Conservation (phyloP, 1,140 invertebrate genomes). For the Diorhabda sublineata region DNA sequence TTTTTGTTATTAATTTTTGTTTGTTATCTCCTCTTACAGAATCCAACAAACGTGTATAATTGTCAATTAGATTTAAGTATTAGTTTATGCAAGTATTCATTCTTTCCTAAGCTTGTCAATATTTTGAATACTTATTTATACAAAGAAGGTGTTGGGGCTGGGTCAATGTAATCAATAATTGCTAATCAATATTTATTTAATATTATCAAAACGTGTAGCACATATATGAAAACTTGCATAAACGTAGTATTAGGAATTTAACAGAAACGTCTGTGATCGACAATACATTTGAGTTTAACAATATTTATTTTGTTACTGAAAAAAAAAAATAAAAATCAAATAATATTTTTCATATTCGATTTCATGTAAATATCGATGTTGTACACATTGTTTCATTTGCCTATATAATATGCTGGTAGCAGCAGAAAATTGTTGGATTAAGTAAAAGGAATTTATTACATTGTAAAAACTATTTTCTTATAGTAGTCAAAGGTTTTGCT, state of each 20-base stretch:
- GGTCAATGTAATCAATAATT: too few species aligned
- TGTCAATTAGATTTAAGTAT: neutral
- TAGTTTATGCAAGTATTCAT: neutral
- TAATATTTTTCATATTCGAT: neutral
- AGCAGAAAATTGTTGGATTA: constrained; percentile 8
- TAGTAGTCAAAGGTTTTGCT: neutral
- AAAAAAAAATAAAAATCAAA: neutral
- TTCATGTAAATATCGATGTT: constrained; percentile 1
- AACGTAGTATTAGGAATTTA: neutral
- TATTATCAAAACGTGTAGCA: neutral
- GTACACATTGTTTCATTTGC: neutral
- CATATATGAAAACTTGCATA: neutral
- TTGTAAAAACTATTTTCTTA: neutral
- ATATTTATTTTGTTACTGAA: neutral
- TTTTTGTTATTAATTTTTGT: neutral
- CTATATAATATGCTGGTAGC: too few species aligned
- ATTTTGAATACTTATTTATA: too few species aligned
- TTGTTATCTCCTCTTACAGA: neutral
- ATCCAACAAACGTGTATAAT: constrained; percentile 1
- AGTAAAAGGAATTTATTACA: constrained; percentile 1
- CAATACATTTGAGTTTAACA: neutral
- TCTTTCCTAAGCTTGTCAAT: too few species aligned
- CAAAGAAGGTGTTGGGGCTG: too few species aligned
- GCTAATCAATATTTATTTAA: neutral
- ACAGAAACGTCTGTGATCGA: neutral